Evolutionary conservation across 2,113 vertebrate species (phyloP).

Genomic region (Reinhardtius hippoglossoides): DNA sequence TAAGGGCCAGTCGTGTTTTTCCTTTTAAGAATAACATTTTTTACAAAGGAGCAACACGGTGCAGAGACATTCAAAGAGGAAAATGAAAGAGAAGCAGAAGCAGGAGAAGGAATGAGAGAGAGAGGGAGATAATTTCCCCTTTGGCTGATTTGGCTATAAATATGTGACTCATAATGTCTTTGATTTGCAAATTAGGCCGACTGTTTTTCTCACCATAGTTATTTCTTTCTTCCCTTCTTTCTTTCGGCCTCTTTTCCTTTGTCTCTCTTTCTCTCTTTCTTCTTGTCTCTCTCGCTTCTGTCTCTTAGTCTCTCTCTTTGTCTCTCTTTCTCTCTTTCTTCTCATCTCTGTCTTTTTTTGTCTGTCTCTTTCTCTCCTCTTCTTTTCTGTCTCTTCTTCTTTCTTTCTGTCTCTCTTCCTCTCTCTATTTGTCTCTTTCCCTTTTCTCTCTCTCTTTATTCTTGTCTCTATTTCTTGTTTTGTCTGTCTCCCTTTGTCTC

Average conservation of each 20-base stretch:
- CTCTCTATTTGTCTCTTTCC: no score
- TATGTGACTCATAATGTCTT: conserved; percentile 76
- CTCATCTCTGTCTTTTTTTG: no score
- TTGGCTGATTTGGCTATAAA: conserved; percentile 75
- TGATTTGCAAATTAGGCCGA: conserved; percentile 79
- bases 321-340: background rate
- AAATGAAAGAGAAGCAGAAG: conserved; percentile 46
- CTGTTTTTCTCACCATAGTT: conserved; percentile 41
- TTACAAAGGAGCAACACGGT: conserved; percentile 35
- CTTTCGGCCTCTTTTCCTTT: background rate
- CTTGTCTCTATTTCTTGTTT: no score
- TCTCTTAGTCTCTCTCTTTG: background rate
- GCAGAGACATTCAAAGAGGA: conserved; percentile 26
- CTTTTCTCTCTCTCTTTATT: no score
- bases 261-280: background rate
- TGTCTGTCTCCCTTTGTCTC: no score
- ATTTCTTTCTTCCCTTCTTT: background rate
- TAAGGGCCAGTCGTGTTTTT: background rate
- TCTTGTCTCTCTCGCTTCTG: no score
- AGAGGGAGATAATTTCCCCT: conserved; percentile 53
- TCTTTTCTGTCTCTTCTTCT: no score
- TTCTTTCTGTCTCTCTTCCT: no score
- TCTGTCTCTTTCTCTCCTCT: no score
- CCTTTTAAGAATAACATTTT: conserved; percentile 39
- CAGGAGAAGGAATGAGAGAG: conserved; percentile 11